Percentiles rank a stretch among this genome's conserved stretches.
phyloP scores from a whole-genome alignment of 2,888 invertebrate species.

The Zele albiditarsus region DNA sequence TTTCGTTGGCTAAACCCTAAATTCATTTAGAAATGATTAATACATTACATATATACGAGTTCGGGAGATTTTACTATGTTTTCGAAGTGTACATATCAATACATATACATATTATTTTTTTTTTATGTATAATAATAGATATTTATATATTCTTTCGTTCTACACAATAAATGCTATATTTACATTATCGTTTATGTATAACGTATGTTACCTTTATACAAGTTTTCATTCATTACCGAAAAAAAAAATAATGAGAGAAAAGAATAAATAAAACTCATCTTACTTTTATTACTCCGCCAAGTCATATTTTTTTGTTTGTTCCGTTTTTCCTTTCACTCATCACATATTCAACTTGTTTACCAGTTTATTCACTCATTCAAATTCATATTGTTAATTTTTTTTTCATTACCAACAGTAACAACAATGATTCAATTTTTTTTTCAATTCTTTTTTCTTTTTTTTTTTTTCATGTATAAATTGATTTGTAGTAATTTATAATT shows the following conservation, averaged over 20 bases:
- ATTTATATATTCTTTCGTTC: slow-evolving; percentile 49
- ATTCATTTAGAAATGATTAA: slow-evolving; percentile 30
- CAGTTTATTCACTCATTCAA: not conserved
- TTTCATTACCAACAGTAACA: not conserved
- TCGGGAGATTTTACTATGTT: slow-evolving; percentile 19
- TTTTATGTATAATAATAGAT: slow-evolving; percentile 40
- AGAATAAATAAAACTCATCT: slow-evolving; percentile 9
- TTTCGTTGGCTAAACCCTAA: slow-evolving; percentile 25
- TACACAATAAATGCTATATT: slow-evolving; percentile 60
- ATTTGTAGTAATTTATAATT: not conserved
- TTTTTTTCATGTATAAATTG: not conserved
- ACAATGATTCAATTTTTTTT: slow-evolving; percentile 2
- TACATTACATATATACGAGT: slow-evolving; percentile 22
- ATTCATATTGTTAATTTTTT: not conserved
- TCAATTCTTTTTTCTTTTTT: not conserved
- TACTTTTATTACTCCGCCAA: slow-evolving; percentile 14
- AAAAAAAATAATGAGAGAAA: slow-evolving; percentile 8
- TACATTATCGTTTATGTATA: slow-evolving; percentile 54
- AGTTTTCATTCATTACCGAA: slow-evolving; percentile 45
- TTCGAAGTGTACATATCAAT: slow-evolving; percentile 38
- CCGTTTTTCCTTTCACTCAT: slow-evolving; percentile 10
- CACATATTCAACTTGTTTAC: not conserved
- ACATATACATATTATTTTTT: slow-evolving; percentile 32
- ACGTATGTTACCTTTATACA: slow-evolving; percentile 45
- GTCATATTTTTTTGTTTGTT: not conserved